Percentiles rank a stretch among this genome's conserved stretches.
Conservation (phyloP, 1,140 invertebrate species). For the Aphis craccivora region DNA sequence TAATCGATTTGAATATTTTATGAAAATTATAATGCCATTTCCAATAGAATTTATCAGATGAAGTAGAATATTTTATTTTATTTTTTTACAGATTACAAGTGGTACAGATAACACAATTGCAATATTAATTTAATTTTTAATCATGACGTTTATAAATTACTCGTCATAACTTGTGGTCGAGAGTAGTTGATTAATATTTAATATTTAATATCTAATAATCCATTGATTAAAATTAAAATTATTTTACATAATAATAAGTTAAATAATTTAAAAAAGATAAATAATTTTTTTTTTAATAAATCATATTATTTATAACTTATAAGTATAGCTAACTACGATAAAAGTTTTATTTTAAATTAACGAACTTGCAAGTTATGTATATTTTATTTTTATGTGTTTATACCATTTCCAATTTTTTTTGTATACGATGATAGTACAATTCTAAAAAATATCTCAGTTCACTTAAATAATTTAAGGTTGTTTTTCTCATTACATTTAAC, state of each 20-base stretch:
- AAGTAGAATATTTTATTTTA: not conserved
- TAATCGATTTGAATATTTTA: not conserved
- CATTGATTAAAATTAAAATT: not conserved
- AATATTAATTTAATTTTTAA: conserved; percentile 16
- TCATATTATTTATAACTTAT: not conserved
- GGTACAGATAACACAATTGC: not conserved
- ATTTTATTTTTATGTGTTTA: not conserved
- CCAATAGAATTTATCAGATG: not conserved
- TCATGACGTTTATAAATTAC: not conserved
- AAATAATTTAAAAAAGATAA: not conserved
- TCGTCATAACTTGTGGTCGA: not conserved
- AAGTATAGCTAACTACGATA: not conserved
- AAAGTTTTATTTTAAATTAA: not conserved
- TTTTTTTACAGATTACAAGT: not conserved
- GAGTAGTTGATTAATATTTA: not conserved
- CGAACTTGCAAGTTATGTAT: not conserved
- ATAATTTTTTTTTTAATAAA: not conserved
- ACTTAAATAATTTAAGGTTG: conserved; percentile 39
- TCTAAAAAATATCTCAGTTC: conserved; percentile 26
- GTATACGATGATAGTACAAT: not conserved
- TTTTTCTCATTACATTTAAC: conserved; percentile 44
- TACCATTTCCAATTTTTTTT: not conserved
- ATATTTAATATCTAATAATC: not conserved
- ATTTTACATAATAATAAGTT: not conserved
- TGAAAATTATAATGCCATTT: not conserved